These are phyloP conservation scores for Augochlorella aurata DNA, from an alignment of 2,888 invertebrate species.

Conservation along the genomic window DNA sequence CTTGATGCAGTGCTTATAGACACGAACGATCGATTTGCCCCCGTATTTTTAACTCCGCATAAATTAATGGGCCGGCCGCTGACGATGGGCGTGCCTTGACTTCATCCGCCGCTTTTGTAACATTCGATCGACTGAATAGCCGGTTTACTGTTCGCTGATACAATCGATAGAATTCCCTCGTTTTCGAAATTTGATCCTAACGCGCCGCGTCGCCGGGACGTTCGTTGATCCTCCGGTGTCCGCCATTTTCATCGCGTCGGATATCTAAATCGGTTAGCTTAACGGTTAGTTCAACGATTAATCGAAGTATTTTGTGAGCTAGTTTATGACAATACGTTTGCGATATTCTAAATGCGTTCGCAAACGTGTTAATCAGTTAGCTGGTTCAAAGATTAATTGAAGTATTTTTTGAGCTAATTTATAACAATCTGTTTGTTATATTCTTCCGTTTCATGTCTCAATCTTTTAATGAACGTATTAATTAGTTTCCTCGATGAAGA, in stretches of 20 bases:
- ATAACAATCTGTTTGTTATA: background rate
- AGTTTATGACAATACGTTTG: too few species aligned
- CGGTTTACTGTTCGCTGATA: background rate
- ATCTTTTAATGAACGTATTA: too few species aligned
- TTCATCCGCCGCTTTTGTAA: constrained; percentile 2
- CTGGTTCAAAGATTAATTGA: background rate
- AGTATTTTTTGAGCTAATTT: background rate
- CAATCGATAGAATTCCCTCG: background rate
- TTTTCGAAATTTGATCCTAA: background rate
- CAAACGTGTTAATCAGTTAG: too few species aligned
- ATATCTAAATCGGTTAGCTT: background rate
- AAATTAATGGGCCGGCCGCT: constrained; percentile 63
- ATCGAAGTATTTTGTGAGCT: too few species aligned
- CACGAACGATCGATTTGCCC: constrained; percentile 60
- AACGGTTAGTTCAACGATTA: background rate
- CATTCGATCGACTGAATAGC: constrained; percentile 42
- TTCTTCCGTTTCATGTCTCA: too few species aligned
- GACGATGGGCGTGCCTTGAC: constrained; percentile 37
- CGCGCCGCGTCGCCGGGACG: background rate
- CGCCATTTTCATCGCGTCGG: background rate
- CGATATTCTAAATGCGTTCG: too few species aligned
- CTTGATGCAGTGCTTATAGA: constrained; percentile 51
- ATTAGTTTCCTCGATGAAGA: too few species aligned
- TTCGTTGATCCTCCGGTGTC: background rate
- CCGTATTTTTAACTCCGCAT: constrained; percentile 71